These are phyloP conservation scores for Campopleginae sp. DNA, from an alignment of 2,888 invertebrate genomes.

Conservation along the genomic window DNA sequence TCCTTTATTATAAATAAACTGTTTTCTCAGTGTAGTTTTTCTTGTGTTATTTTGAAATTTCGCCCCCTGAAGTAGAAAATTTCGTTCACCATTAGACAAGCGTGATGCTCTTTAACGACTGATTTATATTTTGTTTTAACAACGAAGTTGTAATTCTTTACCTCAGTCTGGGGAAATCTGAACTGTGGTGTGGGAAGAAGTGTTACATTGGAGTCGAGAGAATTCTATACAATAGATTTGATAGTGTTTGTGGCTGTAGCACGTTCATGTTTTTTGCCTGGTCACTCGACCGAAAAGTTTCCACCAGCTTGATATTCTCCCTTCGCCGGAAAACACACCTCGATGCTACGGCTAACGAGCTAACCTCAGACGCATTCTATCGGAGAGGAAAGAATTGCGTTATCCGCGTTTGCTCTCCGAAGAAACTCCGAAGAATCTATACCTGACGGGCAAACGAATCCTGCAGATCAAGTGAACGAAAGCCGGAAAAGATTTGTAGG, in stretches of 20 bases:
- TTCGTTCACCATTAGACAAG: no score
- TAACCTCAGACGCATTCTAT: conserved; percentile 40
- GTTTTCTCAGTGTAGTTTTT: no score
- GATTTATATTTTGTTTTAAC: background rate
- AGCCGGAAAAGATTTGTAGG: background rate
- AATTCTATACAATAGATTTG: background rate
- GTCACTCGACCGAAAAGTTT: conserved; percentile 69
- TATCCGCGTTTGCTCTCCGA: conserved; percentile 28
- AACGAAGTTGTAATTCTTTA: background rate
- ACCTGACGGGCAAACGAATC: conserved; percentile 30
- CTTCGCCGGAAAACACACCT: conserved; percentile 55
- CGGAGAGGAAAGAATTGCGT: conserved; percentile 28
- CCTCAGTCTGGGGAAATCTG: background rate
- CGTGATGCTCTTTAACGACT: background rate
- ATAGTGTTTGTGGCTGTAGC: conserved; percentile 17
- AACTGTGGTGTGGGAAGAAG: conserved; percentile 1
- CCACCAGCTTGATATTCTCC: conserved; percentile 45
- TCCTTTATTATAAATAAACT: no score
- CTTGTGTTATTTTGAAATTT: no score
- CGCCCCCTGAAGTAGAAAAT: no score
- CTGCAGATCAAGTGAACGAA: background rate
- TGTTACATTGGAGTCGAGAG: conserved; percentile 2
- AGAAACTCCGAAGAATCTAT: conserved; percentile 8
- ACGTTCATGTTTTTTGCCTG: conserved; percentile 37
- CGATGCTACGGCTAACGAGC: conserved; percentile 61